phyloP scores from a whole-genome alignment of 2,113 vertebrate species.

The Setophaga petechia region DNA sequence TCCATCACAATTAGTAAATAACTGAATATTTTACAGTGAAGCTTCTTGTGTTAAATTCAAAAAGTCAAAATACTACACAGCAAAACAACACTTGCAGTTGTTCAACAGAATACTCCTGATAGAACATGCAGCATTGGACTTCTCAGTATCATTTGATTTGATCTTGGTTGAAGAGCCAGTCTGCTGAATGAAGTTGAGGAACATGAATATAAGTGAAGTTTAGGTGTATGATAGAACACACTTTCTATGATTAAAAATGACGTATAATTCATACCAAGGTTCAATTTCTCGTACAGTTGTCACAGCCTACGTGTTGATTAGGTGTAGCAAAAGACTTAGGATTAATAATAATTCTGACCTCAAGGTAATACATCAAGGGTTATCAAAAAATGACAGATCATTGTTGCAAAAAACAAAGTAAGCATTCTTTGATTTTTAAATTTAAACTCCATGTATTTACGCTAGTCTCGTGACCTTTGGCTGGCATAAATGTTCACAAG shows the following conservation, averaged over 20 bases:
- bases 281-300: neutral
- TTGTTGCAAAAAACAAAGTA: neutral
- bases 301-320: neutral
- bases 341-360: neutral
- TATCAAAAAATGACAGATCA: neutral
- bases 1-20: neutral
- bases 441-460: neutral
- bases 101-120: neutral
- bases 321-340: neutral
- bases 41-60: neutral
- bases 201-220: neutral
- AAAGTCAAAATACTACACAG: neutral
- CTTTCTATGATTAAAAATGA: neutral
- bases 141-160: neutral
- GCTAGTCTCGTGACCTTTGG: neutral
- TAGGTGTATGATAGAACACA: neutral
- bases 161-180: neutral
- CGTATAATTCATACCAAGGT: neutral
- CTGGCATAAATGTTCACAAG: neutral
- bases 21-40: neutral
- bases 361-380: neutral
- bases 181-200: neutral
- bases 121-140: neutral
- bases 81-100: neutral
- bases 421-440: neutral